Base-by-base conservation (phyloP, 1,140 invertebrate species). In the Lasaia peninsularis region DNA sequence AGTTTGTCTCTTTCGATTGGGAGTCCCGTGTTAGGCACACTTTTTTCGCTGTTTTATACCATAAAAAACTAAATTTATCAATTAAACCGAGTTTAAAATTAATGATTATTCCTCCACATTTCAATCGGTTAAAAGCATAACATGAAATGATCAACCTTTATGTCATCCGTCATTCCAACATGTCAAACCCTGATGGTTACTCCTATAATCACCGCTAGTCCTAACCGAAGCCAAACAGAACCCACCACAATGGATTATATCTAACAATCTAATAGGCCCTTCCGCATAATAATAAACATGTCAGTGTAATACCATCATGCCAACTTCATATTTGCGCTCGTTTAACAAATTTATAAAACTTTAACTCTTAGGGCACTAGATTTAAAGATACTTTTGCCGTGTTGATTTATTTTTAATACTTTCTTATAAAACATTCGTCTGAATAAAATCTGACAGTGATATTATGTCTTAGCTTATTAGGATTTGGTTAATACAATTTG, bases 211-310 rank as follows among this genome's bases (percentile, higher is more conserved):
- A 71, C 71, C 62, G 54, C 57, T 31, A 44, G 65, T 67, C 65
- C 59, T 56, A 67, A 75, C 71, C 65, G 66, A 73, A 74, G 74
- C 81, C 79, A 80, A 82, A 86, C 11, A 18, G 40, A 11, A 82
- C 75, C 74, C 67, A 75, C 77, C 67, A 56, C 69, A 62, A 64
- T 65, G 78, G 79, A 82, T 85, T 85, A 85, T 65, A 73, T 74
- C 74, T 74, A 80, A 84, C 80, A 81, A 84, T 86, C 86, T 87
- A 87, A 87, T 84, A 86, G 80, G 79, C 75, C 76, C 75, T 81
- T 79, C 79, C 75, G 68, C 70, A 74, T 75, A 77, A 87, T 80
- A 87, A 87, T 86, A 87, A 87, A 87, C 80, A 86, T 86, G 84
- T 87, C 84, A 82, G 67, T 54, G 65, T 44, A 60, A 73, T 71